Conservation (phyloP, 2,888 invertebrate species). For the Germaria angustata region DNA sequence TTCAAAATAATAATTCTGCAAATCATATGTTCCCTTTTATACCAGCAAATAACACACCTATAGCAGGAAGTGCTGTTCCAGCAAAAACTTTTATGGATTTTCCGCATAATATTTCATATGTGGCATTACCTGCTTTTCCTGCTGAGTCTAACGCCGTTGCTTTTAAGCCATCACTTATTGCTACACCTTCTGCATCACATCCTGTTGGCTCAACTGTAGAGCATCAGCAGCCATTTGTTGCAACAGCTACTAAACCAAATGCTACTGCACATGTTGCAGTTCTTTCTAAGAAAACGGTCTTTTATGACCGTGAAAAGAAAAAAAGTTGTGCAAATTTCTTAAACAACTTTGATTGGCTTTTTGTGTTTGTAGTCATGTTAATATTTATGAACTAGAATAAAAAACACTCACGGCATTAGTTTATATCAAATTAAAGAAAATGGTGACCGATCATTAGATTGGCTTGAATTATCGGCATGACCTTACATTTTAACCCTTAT, state of each 20-base stretch:
- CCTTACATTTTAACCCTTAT: too few relatives aligned
- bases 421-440: not conserved
- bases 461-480: not conserved
- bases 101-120: not conserved
- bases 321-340: conserved; percentile 24
- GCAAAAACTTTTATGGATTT: not conserved
- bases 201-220: not conserved
- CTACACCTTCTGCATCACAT: not conserved
- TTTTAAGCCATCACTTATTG: not conserved
- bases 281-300: conserved; percentile 34
- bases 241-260: conserved; percentile 10
- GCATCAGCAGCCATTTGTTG: not conserved
- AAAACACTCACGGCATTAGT: not conserved
- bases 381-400: not conserved
- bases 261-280: conserved; percentile 27
- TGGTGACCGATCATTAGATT: not conserved
- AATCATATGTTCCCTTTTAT: not conserved
- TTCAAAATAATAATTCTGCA: not conserved
- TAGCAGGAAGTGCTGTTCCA: not conserved
- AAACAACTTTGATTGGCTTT: conserved; percentile 7
- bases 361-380: not conserved
- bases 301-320: conserved; percentile 23
- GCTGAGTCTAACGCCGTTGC: not conserved
- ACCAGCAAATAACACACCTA: not conserved
- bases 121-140: not conserved